phyloP scores from a whole-genome alignment of 2,888 invertebrate genomes.

The Hymenopus coronatus region DNA sequence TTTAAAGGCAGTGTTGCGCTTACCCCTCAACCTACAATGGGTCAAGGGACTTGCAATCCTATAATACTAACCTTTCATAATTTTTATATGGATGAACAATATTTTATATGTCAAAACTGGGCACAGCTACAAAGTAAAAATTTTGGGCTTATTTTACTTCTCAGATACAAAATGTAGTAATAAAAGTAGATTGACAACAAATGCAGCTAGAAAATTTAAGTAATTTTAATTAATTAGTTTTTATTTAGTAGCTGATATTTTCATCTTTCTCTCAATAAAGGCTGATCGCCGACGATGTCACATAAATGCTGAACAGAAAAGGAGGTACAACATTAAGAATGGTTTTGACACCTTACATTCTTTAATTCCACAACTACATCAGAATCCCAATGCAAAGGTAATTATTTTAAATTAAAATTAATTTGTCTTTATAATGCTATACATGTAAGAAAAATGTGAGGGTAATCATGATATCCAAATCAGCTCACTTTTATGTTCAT shows the following conservation, averaged over 20 bases:
- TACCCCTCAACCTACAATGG: no score
- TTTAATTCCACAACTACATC: constrained; percentile 85
- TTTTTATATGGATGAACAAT: no score
- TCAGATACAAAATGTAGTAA: no score
- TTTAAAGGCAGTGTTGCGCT: no score
- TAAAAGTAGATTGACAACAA: no score
- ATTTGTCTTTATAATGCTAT: not conserved
- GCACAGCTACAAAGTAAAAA: no score
- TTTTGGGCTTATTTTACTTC: no score
- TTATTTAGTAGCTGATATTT: not conserved
- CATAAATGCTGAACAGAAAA: constrained; percentile 93
- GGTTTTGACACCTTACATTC: constrained; percentile 93
- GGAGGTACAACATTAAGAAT: constrained; percentile 92
- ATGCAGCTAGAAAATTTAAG: no score
- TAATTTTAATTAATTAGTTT: no score
- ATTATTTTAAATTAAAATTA: constrained; percentile 14
- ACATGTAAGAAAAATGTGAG: not conserved
- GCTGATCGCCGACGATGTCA: constrained; percentile 54
- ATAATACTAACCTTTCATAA: no score
- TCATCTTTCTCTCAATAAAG: not conserved
- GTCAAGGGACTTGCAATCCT: no score
- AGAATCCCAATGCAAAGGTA: constrained; percentile 87
- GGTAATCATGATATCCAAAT: not conserved
- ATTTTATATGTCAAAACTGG: no score
- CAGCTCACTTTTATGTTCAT: not conserved